Base-by-base conservation (phyloP, 2,888 invertebrate genomes). In the Galerucella calmariensis region DNA sequence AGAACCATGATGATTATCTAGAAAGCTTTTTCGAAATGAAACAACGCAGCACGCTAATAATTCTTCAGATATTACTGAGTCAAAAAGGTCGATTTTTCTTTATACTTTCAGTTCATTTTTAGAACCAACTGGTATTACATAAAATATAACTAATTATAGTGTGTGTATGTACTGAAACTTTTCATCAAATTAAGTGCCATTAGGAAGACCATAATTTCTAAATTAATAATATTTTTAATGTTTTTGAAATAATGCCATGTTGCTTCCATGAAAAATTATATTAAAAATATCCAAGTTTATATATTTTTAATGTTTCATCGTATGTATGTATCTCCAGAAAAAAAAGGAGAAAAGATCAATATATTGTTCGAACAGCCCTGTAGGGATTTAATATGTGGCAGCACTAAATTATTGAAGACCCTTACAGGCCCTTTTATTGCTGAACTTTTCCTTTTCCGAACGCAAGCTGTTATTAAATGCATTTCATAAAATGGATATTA, bases 391-490 rank as follows among this genome's bases (percentile, higher is more conserved):
- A 74, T 71, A 71, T 67, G 72, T 69, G 71, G 58, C 65, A 71
- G 73, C 66, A 76, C 72, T 78, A 78, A 78, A 78, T 78, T 75
- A 76, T 75, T 72, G 76, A 76, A 73, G 73, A 69, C 70, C 63
- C 72, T 74, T 69, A 70, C 48, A 65, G 67, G 63, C 71, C 66
- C 72, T 76, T 78, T 78, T 78, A 78, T 75, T 75, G 73, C 73
- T 61, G 53, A 73, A 76, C 73, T 76, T 76, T 75, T 69, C 61
- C 69, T 68, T 75, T 76, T 67, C 59, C 68, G 62, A 71, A 71
- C 44, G 44, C 65, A 41, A 16, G 51, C 62, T 71, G 71, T 71
- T 71, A 71, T 65, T 71, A 71, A 63, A 63, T 63, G 63, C 63
- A 70, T 66, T 27, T 58, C 71, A 51, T 20, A 16, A 70, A 65